These are phyloP conservation scores for Calephelis perditalis DNA, from an alignment of 2,888 invertebrate genomes.

Conservation along the genomic window DNA sequence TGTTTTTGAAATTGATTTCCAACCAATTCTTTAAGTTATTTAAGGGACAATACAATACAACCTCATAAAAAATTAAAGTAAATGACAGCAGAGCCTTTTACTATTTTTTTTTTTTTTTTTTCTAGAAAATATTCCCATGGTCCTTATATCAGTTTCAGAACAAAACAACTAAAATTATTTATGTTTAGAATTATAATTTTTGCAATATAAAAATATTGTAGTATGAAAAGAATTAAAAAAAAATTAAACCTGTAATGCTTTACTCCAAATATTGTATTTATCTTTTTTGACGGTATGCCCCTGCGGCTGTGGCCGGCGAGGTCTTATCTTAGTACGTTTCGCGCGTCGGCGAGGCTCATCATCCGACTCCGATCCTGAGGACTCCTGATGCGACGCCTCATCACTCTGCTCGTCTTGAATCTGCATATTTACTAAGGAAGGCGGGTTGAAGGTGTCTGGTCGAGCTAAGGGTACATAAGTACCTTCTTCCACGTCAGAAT, in stretches of 20 bases:
- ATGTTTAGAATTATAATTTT: not conserved
- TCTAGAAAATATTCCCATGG: too few species aligned
- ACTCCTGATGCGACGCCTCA: constrained; percentile 70
- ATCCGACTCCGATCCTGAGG: constrained; percentile 78
- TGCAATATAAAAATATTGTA: not conserved
- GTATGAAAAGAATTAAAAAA: not conserved
- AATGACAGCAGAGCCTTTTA: too few species aligned
- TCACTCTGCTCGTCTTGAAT: constrained; percentile 80
- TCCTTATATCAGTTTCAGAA: too few species aligned
- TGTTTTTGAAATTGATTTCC: too few species aligned
- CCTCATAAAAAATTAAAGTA: too few species aligned
- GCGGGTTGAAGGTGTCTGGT: constrained; percentile 73
- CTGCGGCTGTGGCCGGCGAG: constrained; percentile 43
- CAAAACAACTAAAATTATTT: too few species aligned
- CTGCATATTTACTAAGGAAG: constrained; percentile 68
- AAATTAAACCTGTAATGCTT: constrained; percentile 62
- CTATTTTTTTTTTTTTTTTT: too few species aligned
- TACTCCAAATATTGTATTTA: constrained; percentile 89
- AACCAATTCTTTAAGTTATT: too few species aligned
- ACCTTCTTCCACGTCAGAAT: constrained; percentile 73
- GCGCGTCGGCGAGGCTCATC: constrained; percentile 69
- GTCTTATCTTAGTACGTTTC: constrained; percentile 75
- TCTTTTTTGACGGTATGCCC: constrained; percentile 73
- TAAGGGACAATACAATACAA: too few species aligned
- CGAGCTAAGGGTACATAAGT: constrained; percentile 78